Percentiles rank a stretch among this genome's conserved stretches.
These are phyloP conservation scores for Idris sp. DNA, from an alignment of 1,140 invertebrate genomes.

Conservation along the genomic window DNA sequence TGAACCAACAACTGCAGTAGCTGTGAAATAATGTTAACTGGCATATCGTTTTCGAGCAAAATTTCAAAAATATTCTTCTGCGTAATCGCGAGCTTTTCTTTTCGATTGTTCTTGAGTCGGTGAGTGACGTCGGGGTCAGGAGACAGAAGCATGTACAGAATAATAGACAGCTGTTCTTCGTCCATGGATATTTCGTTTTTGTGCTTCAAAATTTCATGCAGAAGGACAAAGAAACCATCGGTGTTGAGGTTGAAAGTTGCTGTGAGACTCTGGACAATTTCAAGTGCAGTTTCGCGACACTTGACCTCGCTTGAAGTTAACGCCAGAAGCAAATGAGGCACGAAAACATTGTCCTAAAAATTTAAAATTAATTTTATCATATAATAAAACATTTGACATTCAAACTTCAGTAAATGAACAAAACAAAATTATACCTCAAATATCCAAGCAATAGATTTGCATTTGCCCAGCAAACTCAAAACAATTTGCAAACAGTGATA, in stretches of 20 bases:
- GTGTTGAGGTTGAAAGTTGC: conserved; percentile 59
- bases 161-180: conserved; percentile 80
- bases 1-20: conserved; percentile 77
- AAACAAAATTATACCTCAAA: conserved; percentile 28
- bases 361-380: not conserved
- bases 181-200: conserved; percentile 81
- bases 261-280: conserved; percentile 66
- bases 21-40: conserved; percentile 75
- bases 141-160: conserved; percentile 78
- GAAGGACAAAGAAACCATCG: conserved; percentile 65
- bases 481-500: conserved; percentile 68
- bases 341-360: conserved; percentile 66
- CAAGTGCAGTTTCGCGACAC: conserved; percentile 65
- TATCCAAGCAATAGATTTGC: conserved; percentile 58
- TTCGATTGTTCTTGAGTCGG: conserved; percentile 66
- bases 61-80: conserved; percentile 67
- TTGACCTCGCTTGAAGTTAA: conserved; percentile 63
- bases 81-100: conserved; percentile 65
- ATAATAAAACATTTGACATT: no score
- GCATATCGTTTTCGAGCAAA: conserved; percentile 60
- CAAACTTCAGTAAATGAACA: not conserved
- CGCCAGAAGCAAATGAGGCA: conserved; percentile 71
- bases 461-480: conserved; percentile 58
- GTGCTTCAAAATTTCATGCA: conserved; percentile 67
- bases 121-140: conserved; percentile 73